Evolutionary conservation across 2,888 invertebrate genomes (phyloP).

Genomic region (Drosophila yooni): DNA sequence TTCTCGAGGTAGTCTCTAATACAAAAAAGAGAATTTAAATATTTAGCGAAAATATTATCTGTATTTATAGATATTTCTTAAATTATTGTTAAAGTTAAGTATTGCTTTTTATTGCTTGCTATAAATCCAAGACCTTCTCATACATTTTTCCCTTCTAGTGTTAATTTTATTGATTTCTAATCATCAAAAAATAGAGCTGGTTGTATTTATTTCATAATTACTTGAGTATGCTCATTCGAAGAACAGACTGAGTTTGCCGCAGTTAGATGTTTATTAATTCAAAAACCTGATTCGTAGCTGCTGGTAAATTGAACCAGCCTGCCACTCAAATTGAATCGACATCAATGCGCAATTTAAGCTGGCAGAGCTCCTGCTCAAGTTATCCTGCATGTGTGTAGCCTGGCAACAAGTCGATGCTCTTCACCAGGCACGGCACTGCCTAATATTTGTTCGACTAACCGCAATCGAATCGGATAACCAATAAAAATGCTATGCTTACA

Average conservation of each 20-base stretch:
- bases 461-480: conserved; percentile 30
- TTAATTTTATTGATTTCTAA: neutral
- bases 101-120: neutral
- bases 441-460: conserved; percentile 16
- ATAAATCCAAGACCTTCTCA: neutral
- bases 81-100: neutral
- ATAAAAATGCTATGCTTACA: conserved; percentile 44
- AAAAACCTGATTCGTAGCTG: neutral
- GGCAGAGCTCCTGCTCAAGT: conserved; percentile 2
- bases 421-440: conserved; percentile 3
- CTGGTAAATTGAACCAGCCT: conserved; percentile 14
- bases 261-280: neutral
- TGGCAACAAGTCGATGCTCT: conserved; percentile 29
- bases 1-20: neutral
- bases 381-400: conserved; percentile 8
- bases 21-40: neutral
- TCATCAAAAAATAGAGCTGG: neutral
- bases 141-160: neutral
- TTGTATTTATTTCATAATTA: neutral
- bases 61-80: neutral
- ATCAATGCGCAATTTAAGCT: conserved; percentile 20
- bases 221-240: neutral
- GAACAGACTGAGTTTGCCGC: neutral
- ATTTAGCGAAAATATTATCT: neutral
- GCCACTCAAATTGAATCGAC: conserved; percentile 1